Base-by-base conservation (phyloP, 2,113 vertebrate genomes). In the Poecile atricapillus region DNA sequence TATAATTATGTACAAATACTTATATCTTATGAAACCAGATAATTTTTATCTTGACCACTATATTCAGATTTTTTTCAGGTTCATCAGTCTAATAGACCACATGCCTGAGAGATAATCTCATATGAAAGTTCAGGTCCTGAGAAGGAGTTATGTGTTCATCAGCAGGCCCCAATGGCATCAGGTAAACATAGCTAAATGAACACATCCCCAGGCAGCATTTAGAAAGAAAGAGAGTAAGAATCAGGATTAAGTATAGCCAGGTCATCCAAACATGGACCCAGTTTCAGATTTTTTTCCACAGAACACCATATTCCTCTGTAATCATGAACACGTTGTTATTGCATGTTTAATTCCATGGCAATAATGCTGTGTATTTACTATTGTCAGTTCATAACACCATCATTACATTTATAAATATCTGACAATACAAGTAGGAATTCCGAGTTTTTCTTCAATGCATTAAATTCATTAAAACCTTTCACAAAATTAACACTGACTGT, bases 281-380 rank as follows among this genome's bases (percentile, higher is more conserved):
- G 21, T 90, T 95, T 79, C 37, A 56, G 15, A 22, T 90, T 82
- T 33, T 74, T 88, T 89, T 75, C 62, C 75, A 88, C 60, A 89
- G 68, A 20, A 60, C 11, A 81, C 43, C 30, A 64, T 39, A 84
- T 91, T 90, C 55, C 74, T 87, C 15, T 60, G 46, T 39, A 82
- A 96, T 93, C 95, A 94, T 83, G 64, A 86, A 97, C 95, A 55
- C 59, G 52, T 31, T 62, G 35, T 78, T 58, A 89, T 49, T 62
- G 28, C 13, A 68, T 35, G 31, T 88, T 94, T 91, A 88, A 83
- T 82, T 80, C 70, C 60, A 4, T 83, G 83, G 50, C 83, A 94
- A 53, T 53, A 53, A 30, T 13, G 31, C 7, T 49, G 21, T 71
- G 15, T 80, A 83, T 94, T 96, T 93, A 87, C 30, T 68, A 37